These are phyloP conservation scores for Diphyllodes magnificus DNA, from an alignment of 2,113 vertebrate species.

Conservation along the genomic window DNA sequence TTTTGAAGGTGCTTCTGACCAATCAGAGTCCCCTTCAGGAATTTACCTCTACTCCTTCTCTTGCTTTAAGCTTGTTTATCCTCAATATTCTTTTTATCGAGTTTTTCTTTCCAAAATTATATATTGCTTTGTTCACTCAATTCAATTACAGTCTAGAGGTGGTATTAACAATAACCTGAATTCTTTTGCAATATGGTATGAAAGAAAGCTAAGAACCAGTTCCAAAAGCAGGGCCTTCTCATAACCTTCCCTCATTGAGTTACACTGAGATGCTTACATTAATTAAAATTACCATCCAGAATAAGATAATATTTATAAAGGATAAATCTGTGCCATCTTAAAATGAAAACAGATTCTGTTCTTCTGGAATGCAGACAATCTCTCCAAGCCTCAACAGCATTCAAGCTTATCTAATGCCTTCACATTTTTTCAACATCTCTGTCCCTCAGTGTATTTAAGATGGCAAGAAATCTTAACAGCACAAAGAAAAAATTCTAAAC, in stretches of 20 bases:
- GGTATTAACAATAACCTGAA: neutral
- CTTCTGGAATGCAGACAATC: neutral
- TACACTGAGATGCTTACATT: neutral
- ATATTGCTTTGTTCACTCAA: neutral
- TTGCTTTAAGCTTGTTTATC: neutral
- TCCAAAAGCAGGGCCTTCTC: neutral
- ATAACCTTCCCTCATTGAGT: neutral
- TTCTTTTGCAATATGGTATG: neutral
- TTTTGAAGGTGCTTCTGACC: neutral
- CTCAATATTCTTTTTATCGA: accelerated
- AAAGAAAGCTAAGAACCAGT: neutral
- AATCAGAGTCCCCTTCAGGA: neutral
- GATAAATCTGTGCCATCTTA: neutral
- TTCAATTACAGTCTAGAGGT: neutral
- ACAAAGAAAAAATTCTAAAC: neutral
- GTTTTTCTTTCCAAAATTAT: neutral
- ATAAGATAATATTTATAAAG: neutral
- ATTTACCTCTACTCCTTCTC: neutral
- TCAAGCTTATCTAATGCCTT: neutral
- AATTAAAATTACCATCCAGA: neutral
- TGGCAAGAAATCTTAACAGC: neutral
- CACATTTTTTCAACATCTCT: neutral
- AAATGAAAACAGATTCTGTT: neutral
- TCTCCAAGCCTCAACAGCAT: neutral
- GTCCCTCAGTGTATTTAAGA: neutral